These are phyloP conservation scores for Cylindroiulus punctatus DNA, from an alignment of 2,888 invertebrate genomes.

Conservation along the genomic window DNA sequence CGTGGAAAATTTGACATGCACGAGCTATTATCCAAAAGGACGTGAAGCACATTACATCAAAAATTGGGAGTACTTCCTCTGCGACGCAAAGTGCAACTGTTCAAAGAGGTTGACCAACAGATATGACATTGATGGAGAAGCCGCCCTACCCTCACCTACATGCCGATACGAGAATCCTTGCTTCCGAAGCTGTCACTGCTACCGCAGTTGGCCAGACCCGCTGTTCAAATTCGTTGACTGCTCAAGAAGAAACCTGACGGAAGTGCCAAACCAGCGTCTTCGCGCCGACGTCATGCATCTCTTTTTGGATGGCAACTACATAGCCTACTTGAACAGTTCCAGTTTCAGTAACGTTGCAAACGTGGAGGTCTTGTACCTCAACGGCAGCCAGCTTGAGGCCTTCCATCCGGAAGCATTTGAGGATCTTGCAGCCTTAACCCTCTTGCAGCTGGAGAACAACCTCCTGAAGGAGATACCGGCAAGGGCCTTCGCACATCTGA, in stretches of 20 bases:
- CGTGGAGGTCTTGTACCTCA: neutral
- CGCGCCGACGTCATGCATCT: neutral
- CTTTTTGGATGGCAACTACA: neutral
- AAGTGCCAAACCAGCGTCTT: neutral
- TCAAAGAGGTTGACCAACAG: neutral
- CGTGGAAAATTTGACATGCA: neutral
- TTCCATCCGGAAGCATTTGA: conserved; percentile 9
- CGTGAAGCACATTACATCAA: neutral
- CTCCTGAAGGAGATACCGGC: neutral
- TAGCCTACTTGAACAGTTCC: neutral
- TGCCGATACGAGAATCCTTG: too few species aligned
- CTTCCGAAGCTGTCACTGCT: too few species aligned
- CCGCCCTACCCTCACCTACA: too few species aligned
- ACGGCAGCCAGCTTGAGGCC: neutral
- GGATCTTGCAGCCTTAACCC: neutral
- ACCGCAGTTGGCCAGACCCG: too few species aligned
- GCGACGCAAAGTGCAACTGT: neutral
- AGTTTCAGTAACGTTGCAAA: neutral
- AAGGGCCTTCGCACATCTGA: neutral
- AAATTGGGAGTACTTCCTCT: neutral
- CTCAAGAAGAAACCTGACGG: too few species aligned
- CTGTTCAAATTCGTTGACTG: too few species aligned
- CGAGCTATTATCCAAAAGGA: neutral
- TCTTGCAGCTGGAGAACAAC: conserved; percentile 13
- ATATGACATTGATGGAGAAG: too few species aligned